Evolutionary conservation across 1,140 invertebrate genomes (phyloP).

Genomic region (Papilio glaucus): DNA sequence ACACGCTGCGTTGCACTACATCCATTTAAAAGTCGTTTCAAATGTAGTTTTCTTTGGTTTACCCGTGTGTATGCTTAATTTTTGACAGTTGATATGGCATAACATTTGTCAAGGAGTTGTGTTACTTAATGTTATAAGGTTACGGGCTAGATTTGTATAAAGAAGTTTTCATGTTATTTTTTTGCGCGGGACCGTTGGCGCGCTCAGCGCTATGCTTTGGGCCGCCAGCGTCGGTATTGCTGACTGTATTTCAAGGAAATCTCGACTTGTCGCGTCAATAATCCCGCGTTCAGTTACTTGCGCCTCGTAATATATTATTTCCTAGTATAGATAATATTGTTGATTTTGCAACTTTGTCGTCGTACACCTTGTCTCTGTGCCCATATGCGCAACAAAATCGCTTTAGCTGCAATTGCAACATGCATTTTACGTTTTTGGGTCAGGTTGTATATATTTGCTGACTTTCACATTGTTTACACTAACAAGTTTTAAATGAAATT

Average conservation of each 20-base stretch:
- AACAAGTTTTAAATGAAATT: constrained; percentile 47
- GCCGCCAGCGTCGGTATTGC: constrained; percentile 63
- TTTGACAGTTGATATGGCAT: constrained; percentile 82
- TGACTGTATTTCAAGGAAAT: constrained; percentile 77
- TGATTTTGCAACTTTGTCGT: not conserved
- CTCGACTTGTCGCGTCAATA: constrained; percentile 60
- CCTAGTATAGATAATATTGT: constrained; percentile 1
- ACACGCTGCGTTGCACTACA: constrained; percentile 71
- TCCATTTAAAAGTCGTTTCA: constrained; percentile 77
- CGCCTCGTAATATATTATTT: constrained; percentile 27
- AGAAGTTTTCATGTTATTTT: constrained; percentile 64
- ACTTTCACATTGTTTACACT: constrained; percentile 61
- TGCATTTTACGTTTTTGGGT: constrained; percentile 51
- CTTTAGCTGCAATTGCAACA: constrained; percentile 51
- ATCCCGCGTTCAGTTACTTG: constrained; percentile 52
- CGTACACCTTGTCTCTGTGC: not conserved
- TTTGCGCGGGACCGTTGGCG: constrained; percentile 81
- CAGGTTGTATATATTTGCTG: constrained; percentile 55
- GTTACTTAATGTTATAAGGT: constrained; percentile 59
- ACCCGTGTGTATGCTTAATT: constrained; percentile 81
- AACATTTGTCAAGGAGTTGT: constrained; percentile 62
- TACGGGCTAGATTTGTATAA: constrained; percentile 72
- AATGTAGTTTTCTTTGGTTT: constrained; percentile 78
- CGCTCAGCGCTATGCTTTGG: constrained; percentile 62
- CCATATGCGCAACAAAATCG: constrained; percentile 29